A percentile compares a stretch with the other conserved stretches of the same genome.
These are phyloP conservation scores for Drosophila ochracea DNA, from an alignment of 2,888 invertebrate genomes.

Conservation along the genomic window DNA sequence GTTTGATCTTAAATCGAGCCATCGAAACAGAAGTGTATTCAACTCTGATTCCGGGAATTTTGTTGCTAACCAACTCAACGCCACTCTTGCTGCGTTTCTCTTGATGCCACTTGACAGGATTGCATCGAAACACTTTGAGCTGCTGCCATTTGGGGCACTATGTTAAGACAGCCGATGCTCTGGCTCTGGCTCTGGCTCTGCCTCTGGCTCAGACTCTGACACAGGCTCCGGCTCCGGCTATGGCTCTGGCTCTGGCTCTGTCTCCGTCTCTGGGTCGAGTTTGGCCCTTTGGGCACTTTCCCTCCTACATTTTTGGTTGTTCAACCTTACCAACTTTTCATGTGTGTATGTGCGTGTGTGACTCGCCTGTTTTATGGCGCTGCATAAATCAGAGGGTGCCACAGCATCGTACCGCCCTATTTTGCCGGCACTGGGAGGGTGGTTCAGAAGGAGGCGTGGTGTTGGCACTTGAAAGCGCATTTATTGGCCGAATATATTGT, in stretches of 20 bases:
- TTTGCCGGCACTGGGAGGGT: background rate
- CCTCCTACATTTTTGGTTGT: background rate
- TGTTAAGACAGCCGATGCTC: conserved; percentile 3
- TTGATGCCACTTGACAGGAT: conserved; percentile 42
- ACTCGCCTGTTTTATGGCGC: conserved; percentile 52
- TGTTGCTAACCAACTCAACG: conserved; percentile 6
- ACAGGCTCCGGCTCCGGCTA: background rate
- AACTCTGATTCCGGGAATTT: background rate
- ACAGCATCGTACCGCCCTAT: conserved; percentile 11
- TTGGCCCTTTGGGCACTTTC: conserved; percentile 1
- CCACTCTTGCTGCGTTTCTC: conserved; percentile 13
- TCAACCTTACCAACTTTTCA: conserved; percentile 1
- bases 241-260: background rate
- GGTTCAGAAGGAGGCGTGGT: conserved; percentile 39
- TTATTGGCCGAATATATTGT: conserved; percentile 59
- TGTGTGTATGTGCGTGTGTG: conserved; percentile 4
- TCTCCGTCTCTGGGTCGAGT: background rate
- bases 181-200: conserved; percentile 1
- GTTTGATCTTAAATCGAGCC: background rate
- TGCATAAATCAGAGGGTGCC: conserved; percentile 66
- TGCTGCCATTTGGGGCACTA: conserved; percentile 11
- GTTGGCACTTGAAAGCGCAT: conserved; percentile 40
- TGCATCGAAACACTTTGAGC: conserved; percentile 44
- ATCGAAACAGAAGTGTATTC: background rate
- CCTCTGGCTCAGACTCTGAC: background rate